Base-by-base conservation (phyloP, 2,113 vertebrate genomes). In the Datnioides undecimradiatus region DNA sequence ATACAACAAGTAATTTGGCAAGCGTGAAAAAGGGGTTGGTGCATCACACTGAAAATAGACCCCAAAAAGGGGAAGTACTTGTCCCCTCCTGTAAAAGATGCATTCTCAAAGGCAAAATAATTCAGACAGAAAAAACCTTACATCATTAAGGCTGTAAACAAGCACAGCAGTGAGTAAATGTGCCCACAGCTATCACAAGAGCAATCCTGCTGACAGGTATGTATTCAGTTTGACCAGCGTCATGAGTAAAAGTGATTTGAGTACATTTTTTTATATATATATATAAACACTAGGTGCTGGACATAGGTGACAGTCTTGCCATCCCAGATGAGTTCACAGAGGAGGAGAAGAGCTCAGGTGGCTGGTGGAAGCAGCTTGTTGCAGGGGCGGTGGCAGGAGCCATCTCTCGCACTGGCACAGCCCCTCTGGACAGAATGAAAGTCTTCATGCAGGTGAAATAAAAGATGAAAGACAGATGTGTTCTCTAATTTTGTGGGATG, bases 291-390 rank as follows among this genome's bases (percentile, higher is more conserved):
- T 73, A 98, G 97, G 95, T 98, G n/a, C 93, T 99, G 90, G 97
- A 98, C 88, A 96, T 98, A 76, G 97, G 97, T 8, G 97, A 99
- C 68, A 98, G 97, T 75, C 92, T 98, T 45, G 93, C 96, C 77
- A 96, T 98, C 83, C 97, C 97, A 10, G 97, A 98, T 89, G 97
- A 98, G 60, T 98, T 98, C 88, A 99, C 98, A 0, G 96, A 97
- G 57, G 96, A 99, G 57, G 97, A 98, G 86, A 98, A 96, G 13
- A 96, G 94, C 83, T 94, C 95, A 0, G 97, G 97, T 0, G 93
- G 95, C 72, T 99, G 97, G 97, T 98, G 97, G 96, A 96, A 92
- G 86, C 98, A 99, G 93, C 96, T 99, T 0, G 76, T 95, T 79
- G 95, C 97, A 0, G 97, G 97, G 14, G 98, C 94, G 0, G 75